These are phyloP conservation scores for Pleuronectes platessa DNA, from an alignment of 2,113 vertebrate species.

Conservation along the genomic window DNA sequence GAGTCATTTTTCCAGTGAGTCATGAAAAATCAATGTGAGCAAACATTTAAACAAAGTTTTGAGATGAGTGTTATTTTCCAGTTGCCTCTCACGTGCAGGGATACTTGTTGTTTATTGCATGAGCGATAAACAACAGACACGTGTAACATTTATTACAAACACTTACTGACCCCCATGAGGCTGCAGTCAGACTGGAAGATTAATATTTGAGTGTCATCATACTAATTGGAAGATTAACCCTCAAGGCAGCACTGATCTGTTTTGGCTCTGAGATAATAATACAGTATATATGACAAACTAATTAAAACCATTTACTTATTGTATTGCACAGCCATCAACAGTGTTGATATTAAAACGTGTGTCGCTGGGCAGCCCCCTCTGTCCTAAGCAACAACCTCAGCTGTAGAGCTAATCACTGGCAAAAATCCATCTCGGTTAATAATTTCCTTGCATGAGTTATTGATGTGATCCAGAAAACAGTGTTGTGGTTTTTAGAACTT, in stretches of 20 bases:
- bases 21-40: conserved; percentile 33
- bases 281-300: conserved; percentile 35
- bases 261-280: conserved; percentile 22
- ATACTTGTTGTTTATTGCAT: conserved; percentile 6
- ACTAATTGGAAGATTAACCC: conserved; percentile 46
- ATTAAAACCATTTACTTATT: conserved; percentile 55
- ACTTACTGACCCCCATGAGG: conserved; percentile 14
- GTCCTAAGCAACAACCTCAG: not conserved
- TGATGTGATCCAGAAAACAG: not conserved
- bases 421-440: not conserved
- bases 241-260: conserved; percentile 35
- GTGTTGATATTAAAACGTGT: conserved; percentile 29
- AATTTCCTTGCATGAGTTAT: not conserved
- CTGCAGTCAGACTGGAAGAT: conserved; percentile 29
- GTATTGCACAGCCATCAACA: conserved; percentile 29
- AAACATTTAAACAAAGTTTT: conserved; percentile 30
- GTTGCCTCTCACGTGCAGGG: conserved; percentile 5
- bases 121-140: conserved; percentile 25
- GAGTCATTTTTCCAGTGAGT: conserved; percentile 15
- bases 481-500: not conserved
- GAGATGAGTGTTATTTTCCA: conserved; percentile 38
- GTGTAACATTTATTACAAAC: conserved; percentile 35
- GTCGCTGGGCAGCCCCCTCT: not conserved
- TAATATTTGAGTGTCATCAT: conserved; percentile 25
- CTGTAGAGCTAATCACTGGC: not conserved